phyloP scores from a whole-genome alignment of 2,888 invertebrate genomes.

The Troides helena region DNA sequence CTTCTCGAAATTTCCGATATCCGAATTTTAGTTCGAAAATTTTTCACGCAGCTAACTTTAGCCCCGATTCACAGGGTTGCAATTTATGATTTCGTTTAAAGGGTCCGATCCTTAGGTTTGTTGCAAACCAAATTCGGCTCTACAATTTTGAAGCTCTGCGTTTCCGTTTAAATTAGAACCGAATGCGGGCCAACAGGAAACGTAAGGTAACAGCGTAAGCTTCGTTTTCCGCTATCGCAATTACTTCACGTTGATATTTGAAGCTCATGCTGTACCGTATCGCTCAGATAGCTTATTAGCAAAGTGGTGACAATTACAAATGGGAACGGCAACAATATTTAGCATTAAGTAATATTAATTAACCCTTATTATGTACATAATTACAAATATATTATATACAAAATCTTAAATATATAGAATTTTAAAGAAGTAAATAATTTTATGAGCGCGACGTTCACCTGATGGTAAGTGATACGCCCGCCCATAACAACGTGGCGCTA shows the following conservation, averaged over 20 bases:
- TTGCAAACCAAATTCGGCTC: conserved; percentile 2
- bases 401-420: too few species aligned
- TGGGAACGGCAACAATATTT: not conserved
- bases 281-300: not conserved
- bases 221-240: not conserved
- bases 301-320: conserved; percentile 1
- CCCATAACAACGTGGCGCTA: too few species aligned
- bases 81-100: conserved; percentile 1
- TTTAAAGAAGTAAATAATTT: too few species aligned
- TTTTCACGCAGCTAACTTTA: not conserved
- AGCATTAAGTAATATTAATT: too few species aligned
- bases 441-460: too few species aligned
- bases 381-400: too few species aligned
- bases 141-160: not conserved
- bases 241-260: not conserved
- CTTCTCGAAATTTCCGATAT: too few species aligned
- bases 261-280: not conserved
- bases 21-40: not conserved
- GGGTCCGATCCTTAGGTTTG: not conserved
- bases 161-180: not conserved
- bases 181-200: not conserved
- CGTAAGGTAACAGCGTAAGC: not conserved
- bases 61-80: not conserved
- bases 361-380: too few species aligned
- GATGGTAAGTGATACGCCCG: too few species aligned